Conservation (phyloP, 1,140 invertebrate genomes). For the Cotesia glomerata region DNA sequence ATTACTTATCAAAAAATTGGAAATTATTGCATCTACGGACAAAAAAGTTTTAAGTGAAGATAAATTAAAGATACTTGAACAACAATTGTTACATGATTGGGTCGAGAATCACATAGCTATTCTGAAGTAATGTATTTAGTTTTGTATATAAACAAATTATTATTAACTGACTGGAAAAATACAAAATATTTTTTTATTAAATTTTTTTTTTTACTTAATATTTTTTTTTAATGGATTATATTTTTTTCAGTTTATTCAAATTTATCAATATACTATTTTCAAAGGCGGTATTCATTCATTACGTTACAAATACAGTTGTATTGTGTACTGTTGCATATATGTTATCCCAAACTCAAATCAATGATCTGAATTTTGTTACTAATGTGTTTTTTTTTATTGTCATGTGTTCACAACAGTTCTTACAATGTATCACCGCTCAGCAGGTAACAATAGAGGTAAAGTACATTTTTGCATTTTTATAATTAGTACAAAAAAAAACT, state of each 20-base stretch:
- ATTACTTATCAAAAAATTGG: background rate
- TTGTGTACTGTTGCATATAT: background rate
- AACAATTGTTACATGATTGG: background rate
- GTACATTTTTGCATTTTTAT: background rate
- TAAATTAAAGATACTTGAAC: background rate
- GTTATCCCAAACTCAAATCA: background rate
- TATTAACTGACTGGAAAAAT: background rate
- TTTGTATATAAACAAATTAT: background rate
- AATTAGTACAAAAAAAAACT: background rate
- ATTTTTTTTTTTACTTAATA: background rate
- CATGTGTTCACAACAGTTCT: background rate
- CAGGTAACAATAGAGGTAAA: background rate
- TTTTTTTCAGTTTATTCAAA: background rate
- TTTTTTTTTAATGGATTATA: background rate
- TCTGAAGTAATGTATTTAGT: background rate
- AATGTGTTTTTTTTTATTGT: conserved; percentile 1
- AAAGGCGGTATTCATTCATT: background rate
- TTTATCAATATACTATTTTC: background rate
- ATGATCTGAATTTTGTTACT: background rate
- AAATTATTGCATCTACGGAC: background rate
- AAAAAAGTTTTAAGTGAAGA: background rate
- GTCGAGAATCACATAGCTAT: background rate
- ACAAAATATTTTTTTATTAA: background rate
- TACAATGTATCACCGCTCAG: background rate
- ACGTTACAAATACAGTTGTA: background rate